Evolutionary conservation across 2,888 invertebrate species (phyloP).

Genomic region (Lamellibrachia satsuma): DNA sequence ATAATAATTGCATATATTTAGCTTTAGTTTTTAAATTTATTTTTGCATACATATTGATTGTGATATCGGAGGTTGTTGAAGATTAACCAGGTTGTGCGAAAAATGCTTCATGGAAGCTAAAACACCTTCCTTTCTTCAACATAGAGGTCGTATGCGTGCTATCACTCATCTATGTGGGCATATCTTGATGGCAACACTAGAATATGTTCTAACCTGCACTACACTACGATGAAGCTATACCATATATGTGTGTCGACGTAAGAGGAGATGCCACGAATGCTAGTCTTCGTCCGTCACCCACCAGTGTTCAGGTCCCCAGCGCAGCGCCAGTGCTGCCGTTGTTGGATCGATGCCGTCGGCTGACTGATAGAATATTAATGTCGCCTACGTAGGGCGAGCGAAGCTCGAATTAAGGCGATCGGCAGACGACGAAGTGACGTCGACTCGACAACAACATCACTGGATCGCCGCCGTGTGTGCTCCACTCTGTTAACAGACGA

Average conservation of each 20-base stretch:
- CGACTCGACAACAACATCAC: background rate
- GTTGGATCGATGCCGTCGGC: constrained; percentile 7
- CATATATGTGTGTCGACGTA: background rate
- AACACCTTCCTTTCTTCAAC: too few relatives aligned
- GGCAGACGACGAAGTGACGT: background rate
- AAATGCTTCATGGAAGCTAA: too few relatives aligned
- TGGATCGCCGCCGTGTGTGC: background rate
- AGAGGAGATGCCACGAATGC: background rate
- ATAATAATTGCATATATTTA: too few relatives aligned
- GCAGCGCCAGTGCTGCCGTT: background rate
- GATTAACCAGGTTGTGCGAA: too few relatives aligned
- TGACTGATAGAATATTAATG: background rate
- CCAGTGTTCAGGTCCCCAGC: background rate
- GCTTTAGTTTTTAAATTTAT: too few relatives aligned
- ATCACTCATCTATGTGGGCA: too few relatives aligned
- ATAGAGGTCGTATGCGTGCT: too few relatives aligned
- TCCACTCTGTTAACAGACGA: background rate
- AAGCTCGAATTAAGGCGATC: background rate
- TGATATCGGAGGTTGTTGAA: too few relatives aligned
- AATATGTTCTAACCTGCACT: too few relatives aligned
- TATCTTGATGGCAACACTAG: too few relatives aligned
- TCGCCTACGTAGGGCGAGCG: background rate
- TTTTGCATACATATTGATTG: too few relatives aligned
- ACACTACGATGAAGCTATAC: too few relatives aligned
- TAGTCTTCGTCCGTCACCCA: background rate